Conservation (phyloP, 2,888 invertebrate genomes). For the Mycalesis mineus region DNA sequence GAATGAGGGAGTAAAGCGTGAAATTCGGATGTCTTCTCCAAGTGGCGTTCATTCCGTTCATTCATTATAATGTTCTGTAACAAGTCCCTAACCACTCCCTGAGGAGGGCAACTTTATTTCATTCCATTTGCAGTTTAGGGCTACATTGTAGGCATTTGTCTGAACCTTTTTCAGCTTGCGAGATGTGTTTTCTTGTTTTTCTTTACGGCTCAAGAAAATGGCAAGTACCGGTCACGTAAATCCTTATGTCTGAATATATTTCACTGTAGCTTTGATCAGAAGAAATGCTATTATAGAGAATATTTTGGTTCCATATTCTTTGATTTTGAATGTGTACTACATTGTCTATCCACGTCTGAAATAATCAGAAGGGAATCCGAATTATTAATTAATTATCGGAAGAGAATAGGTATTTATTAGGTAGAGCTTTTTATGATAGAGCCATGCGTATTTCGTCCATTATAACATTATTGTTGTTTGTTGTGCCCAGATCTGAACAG, state of each 20-base stretch:
- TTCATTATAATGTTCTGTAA: conserved; percentile 14
- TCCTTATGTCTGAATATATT: background rate
- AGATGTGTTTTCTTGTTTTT: conserved; percentile 2
- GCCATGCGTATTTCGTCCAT: no score
- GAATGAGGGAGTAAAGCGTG: conserved; percentile 2
- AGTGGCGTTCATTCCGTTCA: conserved; percentile 8
- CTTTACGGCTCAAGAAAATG: background rate
- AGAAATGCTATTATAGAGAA: no score
- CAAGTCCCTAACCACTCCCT: conserved; percentile 21
- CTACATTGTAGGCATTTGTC: conserved; percentile 13
- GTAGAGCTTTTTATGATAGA: no score
- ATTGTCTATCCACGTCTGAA: no score
- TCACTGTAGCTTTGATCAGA: no score
- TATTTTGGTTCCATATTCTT: no score
- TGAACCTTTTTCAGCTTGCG: background rate
- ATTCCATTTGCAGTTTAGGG: conserved; percentile 24
- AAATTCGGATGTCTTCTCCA: conserved; percentile 7
- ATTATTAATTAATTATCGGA: no score
- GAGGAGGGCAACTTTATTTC: conserved; percentile 17
- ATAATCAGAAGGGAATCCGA: no score
- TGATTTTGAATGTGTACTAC: no score
- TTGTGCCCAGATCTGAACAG: no score
- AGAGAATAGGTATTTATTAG: no score
- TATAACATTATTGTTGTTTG: no score
- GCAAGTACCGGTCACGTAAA: background rate